phyloP scores from a whole-genome alignment of 2,797 vertebrate genomes.

The Hyperoplus immaculatus region DNA sequence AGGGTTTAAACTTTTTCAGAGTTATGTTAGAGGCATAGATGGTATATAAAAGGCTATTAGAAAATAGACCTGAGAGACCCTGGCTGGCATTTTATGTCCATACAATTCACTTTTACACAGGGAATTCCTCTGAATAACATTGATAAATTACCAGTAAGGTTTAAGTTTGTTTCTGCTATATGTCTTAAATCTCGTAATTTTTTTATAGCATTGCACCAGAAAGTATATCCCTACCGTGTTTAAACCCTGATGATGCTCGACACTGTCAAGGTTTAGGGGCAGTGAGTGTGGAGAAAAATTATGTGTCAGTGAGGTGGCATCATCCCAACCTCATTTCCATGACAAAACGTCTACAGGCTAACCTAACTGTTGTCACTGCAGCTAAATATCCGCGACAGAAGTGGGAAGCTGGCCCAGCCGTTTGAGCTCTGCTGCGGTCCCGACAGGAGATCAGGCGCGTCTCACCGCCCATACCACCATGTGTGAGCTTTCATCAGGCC shows the following conservation, averaged over 20 bases:
- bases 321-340: slow-evolving; percentile 16
- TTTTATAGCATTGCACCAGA: background rate
- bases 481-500: slow-evolving; percentile 69
- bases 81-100: too few relatives aligned
- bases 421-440: slow-evolving; percentile 35
- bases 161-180: too few relatives aligned
- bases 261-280: background rate
- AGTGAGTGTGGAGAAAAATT: background rate
- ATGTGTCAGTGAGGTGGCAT: background rate
- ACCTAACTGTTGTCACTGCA: background rate
- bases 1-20: too few relatives aligned
- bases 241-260: background rate
- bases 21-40: too few relatives aligned
- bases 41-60: too few relatives aligned
- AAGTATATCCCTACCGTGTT: background rate
- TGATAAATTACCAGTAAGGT: too few relatives aligned
- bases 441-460: slow-evolving; percentile 36
- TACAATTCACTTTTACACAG: too few relatives aligned
- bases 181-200: too few relatives aligned
- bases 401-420: slow-evolving; percentile 1
- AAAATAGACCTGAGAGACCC: too few relatives aligned
- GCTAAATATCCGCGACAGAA: background rate
- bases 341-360: slow-evolving; percentile 1
- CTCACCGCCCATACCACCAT: slow-evolving; percentile 44
- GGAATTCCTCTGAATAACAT: too few relatives aligned